phyloP scores from a whole-genome alignment of 2,113 vertebrate species.

The Eptatretus burgeri region DNA sequence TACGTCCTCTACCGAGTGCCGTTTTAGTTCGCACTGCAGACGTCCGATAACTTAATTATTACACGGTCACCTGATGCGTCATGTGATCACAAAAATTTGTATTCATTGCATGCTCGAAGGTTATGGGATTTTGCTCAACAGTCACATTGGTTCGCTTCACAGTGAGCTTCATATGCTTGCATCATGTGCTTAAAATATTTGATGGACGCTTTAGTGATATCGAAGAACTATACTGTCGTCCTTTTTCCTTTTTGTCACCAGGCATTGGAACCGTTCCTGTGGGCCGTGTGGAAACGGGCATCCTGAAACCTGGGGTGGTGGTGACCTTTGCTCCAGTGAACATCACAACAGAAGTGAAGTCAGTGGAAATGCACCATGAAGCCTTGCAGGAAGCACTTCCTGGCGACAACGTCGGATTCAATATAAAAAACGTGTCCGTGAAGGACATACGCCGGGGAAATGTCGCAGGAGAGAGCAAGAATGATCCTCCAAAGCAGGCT shows the following conservation, averaged over 20 bases:
- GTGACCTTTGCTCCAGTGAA: slow-evolving; percentile 11
- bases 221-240: too few species aligned
- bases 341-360: slow-evolving; percentile 13
- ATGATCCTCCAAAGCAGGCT: slow-evolving; percentile 10
- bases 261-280: slow-evolving; percentile 12
- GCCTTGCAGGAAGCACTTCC: slow-evolving; percentile 9
- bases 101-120: too few species aligned
- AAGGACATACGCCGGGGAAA: slow-evolving; percentile 12
- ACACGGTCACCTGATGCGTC: too few species aligned
- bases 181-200: too few species aligned
- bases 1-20: too few species aligned
- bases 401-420: slow-evolving; percentile 13
- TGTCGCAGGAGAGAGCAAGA: slow-evolving; percentile 12
- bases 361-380: slow-evolving; percentile 15
- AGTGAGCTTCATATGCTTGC: too few species aligned
- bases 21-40: too few species aligned
- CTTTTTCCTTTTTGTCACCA: background rate
- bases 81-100: too few species aligned
- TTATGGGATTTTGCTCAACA: too few species aligned
- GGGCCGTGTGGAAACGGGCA: slow-evolving; percentile 11
- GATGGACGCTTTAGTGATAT: too few species aligned
- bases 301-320: slow-evolving; percentile 13
- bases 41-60: too few species aligned
- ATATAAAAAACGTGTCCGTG: slow-evolving; percentile 14
- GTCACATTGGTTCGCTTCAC: too few species aligned